Percentiles rank a stretch among this genome's conserved stretches.
These are phyloP conservation scores for Lamellibrachia satsuma DNA, from an alignment of 2,888 invertebrate genomes.

Conservation along the genomic window DNA sequence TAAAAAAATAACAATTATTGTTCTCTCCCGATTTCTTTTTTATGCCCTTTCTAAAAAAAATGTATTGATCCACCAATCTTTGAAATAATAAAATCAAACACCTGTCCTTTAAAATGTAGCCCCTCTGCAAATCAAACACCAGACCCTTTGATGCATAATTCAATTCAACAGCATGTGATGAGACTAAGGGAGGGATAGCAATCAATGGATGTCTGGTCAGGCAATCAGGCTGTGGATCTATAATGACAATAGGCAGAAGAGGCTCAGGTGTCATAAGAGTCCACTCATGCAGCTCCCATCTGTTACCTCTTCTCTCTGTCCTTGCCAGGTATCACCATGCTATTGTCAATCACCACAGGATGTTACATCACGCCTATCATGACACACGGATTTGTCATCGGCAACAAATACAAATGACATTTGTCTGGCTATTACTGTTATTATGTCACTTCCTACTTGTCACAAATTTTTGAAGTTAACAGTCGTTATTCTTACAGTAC, in stretches of 20 bases:
- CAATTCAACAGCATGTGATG: not conserved
- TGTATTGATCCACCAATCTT: not conserved
- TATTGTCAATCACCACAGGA: not conserved
- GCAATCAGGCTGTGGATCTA: not conserved
- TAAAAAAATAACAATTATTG: not conserved
- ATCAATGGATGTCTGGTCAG: not conserved
- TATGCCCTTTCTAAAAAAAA: not conserved
- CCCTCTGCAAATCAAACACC: not conserved
- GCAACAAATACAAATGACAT: not conserved
- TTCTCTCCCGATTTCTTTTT: not conserved
- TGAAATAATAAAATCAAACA: not conserved
- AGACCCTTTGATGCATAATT: conserved; percentile 11
- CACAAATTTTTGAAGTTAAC: too few species aligned
- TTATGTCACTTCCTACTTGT: not conserved
- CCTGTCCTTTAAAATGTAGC: not conserved
- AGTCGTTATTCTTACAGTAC: too few species aligned
- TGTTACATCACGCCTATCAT: not conserved
- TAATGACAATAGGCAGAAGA: conserved; percentile 17
- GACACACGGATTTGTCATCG: not conserved
- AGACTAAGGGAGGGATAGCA: not conserved
- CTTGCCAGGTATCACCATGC: not conserved
- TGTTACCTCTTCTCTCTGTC: not conserved
- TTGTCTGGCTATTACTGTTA: not conserved
- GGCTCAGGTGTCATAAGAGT: not conserved
- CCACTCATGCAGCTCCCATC: not conserved